A percentile compares a stretch with the other conserved stretches of the same genome.
These are phyloP conservation scores for Drosophila eohydei DNA, from an alignment of 2,888 invertebrate species.

Conservation along the genomic window DNA sequence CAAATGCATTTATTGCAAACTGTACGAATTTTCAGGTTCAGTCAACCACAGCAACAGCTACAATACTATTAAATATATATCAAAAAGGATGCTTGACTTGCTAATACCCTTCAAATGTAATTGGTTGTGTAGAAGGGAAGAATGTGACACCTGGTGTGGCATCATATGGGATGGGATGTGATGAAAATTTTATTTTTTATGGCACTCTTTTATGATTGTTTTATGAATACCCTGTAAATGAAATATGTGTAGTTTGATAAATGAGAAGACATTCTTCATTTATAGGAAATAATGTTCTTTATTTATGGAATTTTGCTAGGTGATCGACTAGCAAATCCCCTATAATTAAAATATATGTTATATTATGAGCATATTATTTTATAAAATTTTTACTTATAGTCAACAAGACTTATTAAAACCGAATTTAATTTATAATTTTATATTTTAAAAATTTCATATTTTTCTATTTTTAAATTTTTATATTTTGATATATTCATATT, in stretches of 20 bases:
- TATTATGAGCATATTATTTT: neutral
- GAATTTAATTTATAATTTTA: no score
- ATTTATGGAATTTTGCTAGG: neutral
- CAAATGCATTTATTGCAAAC: constrained; percentile 29
- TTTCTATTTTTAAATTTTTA: no score
- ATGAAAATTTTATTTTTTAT: neutral
- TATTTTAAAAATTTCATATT: no score
- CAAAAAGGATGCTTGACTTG: neutral
- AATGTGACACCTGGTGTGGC: neutral
- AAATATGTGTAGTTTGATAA: neutral
- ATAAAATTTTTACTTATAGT: neutral
- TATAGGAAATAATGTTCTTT: no score
- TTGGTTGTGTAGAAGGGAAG: neutral
- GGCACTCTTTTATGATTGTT: neutral
- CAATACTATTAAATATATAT: neutral
- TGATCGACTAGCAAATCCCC: neutral
- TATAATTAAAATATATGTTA: neutral
- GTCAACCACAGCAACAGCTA: constrained; percentile 2
- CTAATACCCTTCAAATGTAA: neutral
- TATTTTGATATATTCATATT: no score
- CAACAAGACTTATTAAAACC: no score
- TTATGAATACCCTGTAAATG: neutral
- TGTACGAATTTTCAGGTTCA: constrained; percentile 15
- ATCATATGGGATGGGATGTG: neutral
- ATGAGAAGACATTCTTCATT: no score